Evolutionary conservation across 2,888 invertebrate genomes (phyloP).

Genomic region (Orchesellides sinensis): DNA sequence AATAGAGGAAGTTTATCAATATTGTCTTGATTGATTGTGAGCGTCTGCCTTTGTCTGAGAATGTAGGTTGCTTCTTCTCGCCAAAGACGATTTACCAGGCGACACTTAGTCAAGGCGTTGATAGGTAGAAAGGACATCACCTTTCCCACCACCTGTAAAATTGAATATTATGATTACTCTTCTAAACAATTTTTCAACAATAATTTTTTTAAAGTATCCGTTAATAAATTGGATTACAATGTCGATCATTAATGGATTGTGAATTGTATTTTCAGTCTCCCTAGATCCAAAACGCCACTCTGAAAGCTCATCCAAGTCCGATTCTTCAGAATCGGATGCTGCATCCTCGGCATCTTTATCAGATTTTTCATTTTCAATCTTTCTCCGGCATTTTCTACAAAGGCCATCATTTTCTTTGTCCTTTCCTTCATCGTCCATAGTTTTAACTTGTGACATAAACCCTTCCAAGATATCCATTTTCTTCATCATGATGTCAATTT

Average conservation of each 20-base stretch:
- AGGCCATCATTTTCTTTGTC: background rate
- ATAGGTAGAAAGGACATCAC: constrained; percentile 48
- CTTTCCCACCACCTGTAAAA: constrained; percentile 54
- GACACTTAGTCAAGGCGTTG: constrained; percentile 46
- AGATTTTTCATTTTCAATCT: constrained; percentile 1
- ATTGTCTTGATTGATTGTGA: constrained; percentile 56
- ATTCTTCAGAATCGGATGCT: constrained; percentile 20
- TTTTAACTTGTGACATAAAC: constrained; percentile 48
- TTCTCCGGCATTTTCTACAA: constrained; percentile 28
- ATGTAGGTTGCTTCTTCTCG: constrained; percentile 54
- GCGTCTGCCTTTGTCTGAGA: constrained; percentile 38
- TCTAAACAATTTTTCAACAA: background rate
- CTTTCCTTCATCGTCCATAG: constrained; percentile 6
- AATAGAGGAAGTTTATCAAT: constrained; percentile 54
- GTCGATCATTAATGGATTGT: constrained; percentile 64
- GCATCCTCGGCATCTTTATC: constrained; percentile 22
- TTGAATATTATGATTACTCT: background rate
- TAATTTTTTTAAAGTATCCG: background rate
- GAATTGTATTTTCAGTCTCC: background rate
- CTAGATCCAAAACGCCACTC: background rate
- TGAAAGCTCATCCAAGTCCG: constrained; percentile 10
- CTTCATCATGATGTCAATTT: constrained; percentile 60
- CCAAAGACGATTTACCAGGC: constrained; percentile 58
- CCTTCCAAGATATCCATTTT: constrained; percentile 63
- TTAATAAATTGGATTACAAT: constrained; percentile 46